Base-by-base conservation (phyloP, 1,140 invertebrate species). In the Drosophila ananassae region DNA sequence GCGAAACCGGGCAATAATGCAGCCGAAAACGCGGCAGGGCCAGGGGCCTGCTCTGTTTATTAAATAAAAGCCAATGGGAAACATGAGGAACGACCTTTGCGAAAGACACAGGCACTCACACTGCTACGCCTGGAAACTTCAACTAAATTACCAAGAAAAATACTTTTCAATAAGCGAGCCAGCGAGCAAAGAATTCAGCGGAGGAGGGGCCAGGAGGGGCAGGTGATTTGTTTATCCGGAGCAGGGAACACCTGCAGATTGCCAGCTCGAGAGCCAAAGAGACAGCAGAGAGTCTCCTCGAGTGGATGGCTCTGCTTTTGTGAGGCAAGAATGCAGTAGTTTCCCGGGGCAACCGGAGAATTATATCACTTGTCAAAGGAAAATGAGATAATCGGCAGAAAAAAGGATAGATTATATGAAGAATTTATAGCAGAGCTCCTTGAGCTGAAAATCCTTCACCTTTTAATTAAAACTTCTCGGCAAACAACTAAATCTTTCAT, bases 221-320 rank as follows among this genome's bases (percentile, higher is more conserved):
- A 57, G 62, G 50, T 62, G 73, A 82, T 69, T 83, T 77, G 55
- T 71, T 64, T 62, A 73, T 63, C 57, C 59, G 58, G 62, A 48
- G 30, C 41, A 59, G 55, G 61, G 60, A 73, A 87, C 82, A 85
- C 82, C 82, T 87, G 81, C 82, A 87, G 69, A 75, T 87, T 77
- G 63, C 66, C 30, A 46, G 30, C 60, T 64, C 30, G 47, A 52
- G 24, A 50, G 12, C 1, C 21, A 25, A 44, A 68, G 30, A 68
- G 60, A 66, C 41, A 37, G n/a, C 12, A 66, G 50, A 37, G n/a
- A 9, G 61, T 44, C 6, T 30, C 10, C 7, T 22, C n/a, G 0
- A 13, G 7, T 22, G 12, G 10, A 28, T 37, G 13, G n/a, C 28
- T 37, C 57, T 68, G 55, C 25, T 28, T 56, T 30, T 24, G 41